Evolutionary conservation across 1,140 invertebrate species (phyloP), one percentile per base, ranked within the genome.

Genomic region (Chlorops oryzae): DNA sequence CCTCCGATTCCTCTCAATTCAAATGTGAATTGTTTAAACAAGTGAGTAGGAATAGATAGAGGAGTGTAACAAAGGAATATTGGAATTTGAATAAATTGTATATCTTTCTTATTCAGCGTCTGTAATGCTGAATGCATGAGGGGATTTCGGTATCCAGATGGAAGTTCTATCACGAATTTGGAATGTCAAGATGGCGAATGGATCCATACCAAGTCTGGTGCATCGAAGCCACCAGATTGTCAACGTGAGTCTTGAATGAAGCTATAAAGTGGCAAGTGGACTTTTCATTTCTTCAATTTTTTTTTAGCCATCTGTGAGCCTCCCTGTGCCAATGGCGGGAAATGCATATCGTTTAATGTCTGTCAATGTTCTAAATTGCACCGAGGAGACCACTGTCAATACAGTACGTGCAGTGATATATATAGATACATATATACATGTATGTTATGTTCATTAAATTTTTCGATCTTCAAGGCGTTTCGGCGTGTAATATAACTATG

Each of bases 311-410:
- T 81, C 21, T 92, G 89, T 57, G 61, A 78, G 44, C 88, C 87
- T 2, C 75, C 81, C 0, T 92, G 89, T 61, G 51, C 77, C 47
- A 90, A 92, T 60, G 86, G 83, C 6, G 89, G 88, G 0, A 77
- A 78, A 37, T 92, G 89, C 70, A 70, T 90, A 1, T 78, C 82
- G 1, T 76, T 80, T 9, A 85, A 90, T 65, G 73, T 79, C 2
- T 92, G 89, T 48, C 80, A 87, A 53, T 92, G 89, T 61, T 78
- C 85, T 0, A 73, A 80, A 42, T 80, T 83, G 12, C 88, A 78
- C 59, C 76, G 81, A 42, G 88, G 88, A 4, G 75, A 80, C 1
- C 80, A 82, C 51, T 90, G 88, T 58, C 86, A 90, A 74, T 88
- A 86, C 58, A 73, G 87, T 88, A 73, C 82, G 81, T 51, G 34